Conservation (phyloP, 2,797 vertebrate species). For the Lophius americanus region DNA sequence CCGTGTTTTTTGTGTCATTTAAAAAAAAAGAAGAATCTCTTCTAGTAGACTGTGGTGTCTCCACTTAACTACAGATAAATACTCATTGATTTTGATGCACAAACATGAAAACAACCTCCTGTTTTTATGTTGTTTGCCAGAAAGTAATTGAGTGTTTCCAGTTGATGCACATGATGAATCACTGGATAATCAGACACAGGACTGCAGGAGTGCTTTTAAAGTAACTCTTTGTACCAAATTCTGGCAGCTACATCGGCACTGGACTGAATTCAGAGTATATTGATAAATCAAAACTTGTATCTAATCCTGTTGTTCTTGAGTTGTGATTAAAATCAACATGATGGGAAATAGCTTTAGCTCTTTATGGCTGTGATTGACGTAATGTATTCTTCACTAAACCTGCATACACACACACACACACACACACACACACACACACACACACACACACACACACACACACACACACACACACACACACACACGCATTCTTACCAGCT, state of each 20-base stretch:
- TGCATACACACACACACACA: background rate
- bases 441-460: background rate
- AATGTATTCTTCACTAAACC: too few species aligned
- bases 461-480: background rate
- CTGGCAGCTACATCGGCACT: slow-evolving; percentile 34
- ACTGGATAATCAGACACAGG: slow-evolving; percentile 39
- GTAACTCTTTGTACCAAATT: slow-evolving; percentile 29
- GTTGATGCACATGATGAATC: slow-evolving; percentile 39
- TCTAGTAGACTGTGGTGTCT: background rate
- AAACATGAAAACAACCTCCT: slow-evolving; percentile 1
- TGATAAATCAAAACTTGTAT: slow-evolving; percentile 30
- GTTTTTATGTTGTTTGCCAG: background rate
- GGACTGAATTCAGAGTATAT: slow-evolving; percentile 21
- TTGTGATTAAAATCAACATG: background rate
- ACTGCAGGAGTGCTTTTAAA: slow-evolving; percentile 46
- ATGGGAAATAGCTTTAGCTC: background rate
- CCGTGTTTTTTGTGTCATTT: too few species aligned
- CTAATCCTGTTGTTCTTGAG: slow-evolving; percentile 14
- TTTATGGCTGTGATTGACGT: background rate
- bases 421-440: background rate
- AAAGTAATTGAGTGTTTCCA: too few species aligned
- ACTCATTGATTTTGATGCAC: background rate
- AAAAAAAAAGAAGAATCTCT: background rate
- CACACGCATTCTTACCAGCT: slow-evolving; percentile 84
- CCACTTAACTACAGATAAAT: background rate